Conservation (phyloP, 2,113 vertebrate species). For the Ictidomys tridecemlineatus region DNA sequence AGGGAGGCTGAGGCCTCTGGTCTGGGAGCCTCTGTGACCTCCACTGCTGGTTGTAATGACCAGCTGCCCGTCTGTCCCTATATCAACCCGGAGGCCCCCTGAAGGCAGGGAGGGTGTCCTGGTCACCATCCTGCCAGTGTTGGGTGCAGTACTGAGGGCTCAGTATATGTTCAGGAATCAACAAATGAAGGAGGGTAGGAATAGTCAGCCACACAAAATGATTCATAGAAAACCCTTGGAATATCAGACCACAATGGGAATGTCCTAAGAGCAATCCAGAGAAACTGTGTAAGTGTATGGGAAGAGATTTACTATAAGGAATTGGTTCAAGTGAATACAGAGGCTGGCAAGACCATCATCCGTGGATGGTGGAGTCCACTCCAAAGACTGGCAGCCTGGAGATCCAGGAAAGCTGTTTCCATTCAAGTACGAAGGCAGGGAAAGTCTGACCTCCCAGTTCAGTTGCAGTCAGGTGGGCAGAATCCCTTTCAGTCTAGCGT, state of each 20-base stretch:
- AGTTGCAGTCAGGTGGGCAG: background rate
- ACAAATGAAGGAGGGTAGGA: background rate
- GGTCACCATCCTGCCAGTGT: rapidly evolving
- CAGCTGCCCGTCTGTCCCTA: background rate
- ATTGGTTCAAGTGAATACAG: background rate
- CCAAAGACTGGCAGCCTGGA: background rate
- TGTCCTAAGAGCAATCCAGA: background rate
- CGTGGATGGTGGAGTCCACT: no score
- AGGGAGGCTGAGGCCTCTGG: background rate
- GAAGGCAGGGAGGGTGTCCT: rapidly evolving
- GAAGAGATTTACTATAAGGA: background rate
- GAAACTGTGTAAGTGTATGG: background rate
- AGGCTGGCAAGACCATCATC: no score
- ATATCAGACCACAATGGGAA: background rate
- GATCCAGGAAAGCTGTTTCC: background rate
- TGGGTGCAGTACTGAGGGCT: background rate
- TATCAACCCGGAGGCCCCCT: background rate
- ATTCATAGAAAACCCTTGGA: background rate
- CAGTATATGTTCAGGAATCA: background rate
- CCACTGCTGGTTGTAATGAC: background rate
- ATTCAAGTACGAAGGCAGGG: background rate
- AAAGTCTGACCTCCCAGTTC: background rate
- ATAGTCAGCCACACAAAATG: background rate
- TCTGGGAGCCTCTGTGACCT: background rate
- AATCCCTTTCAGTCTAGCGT: background rate